Evolutionary conservation across 2,797 vertebrate genomes (phyloP).

Genomic region (Myotis myotis): DNA sequence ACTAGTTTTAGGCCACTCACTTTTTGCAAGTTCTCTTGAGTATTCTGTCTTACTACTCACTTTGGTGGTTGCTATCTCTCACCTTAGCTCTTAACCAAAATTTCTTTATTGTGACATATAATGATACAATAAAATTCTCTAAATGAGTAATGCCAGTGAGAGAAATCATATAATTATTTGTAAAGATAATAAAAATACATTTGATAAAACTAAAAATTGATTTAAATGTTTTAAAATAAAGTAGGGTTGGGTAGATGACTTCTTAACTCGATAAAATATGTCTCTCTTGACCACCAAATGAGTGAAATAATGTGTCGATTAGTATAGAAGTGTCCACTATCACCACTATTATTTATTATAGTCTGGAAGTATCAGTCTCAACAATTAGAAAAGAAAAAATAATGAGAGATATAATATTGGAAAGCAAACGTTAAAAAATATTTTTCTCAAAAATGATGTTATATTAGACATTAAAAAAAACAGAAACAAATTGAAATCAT

Average conservation of each 20-base stretch:
- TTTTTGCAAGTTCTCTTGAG: background rate
- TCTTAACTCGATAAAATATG: background rate
- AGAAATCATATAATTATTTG: background rate
- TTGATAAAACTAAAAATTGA: background rate
- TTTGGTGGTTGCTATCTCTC: background rate
- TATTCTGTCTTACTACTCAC: background rate
- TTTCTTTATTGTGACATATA: background rate
- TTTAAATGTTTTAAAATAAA: background rate
- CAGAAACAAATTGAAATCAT: background rate
- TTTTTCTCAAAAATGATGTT: background rate
- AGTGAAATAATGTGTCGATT: background rate
- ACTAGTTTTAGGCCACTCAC: background rate
- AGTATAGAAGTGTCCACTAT: background rate
- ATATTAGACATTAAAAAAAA: background rate
- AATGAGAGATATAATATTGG: background rate
- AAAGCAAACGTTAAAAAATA: background rate
- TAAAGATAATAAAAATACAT: background rate
- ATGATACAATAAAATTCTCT: background rate
- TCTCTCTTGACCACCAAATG: background rate
- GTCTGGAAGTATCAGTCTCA: background rate
- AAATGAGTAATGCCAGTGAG: background rate
- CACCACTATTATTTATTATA: background rate
- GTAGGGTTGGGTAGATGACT: background rate
- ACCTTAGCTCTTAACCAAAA: background rate
- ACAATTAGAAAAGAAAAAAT: background rate